These are phyloP conservation scores for Bursaphelenchus mucronatus DNA, from an alignment of 1,140 invertebrate genomes.

Conservation along the genomic window DNA sequence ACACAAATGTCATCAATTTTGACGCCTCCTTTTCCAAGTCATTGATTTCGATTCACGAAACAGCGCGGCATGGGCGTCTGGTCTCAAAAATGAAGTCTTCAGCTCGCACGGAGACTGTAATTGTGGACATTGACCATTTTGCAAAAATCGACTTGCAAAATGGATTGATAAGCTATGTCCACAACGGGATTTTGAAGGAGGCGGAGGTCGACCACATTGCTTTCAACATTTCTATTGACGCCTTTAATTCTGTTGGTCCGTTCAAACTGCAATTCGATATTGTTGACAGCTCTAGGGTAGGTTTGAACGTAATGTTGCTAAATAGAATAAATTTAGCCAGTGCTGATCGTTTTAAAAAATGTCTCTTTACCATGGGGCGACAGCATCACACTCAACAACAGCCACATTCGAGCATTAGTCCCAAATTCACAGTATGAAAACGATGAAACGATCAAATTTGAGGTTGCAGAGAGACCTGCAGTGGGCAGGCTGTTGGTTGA, in stretches of 20 bases:
- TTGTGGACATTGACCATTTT: too few relatives aligned
- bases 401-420: conserved; percentile 4
- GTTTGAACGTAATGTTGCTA: neutral
- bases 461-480: neutral
- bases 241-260: conserved; percentile 13
- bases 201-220: neutral
- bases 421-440: neutral
- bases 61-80: too few relatives aligned
- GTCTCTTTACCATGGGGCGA: conserved; percentile 9
- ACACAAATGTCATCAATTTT: too few relatives aligned
- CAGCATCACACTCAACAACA: neutral
- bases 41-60: too few relatives aligned
- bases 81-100: too few relatives aligned
- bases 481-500: conserved; percentile 10
- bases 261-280: conserved; percentile 18
- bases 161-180: conserved; percentile 26
- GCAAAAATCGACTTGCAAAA: neutral
- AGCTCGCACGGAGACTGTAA: too few relatives aligned
- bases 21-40: too few relatives aligned
- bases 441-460: neutral
- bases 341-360: conserved; percentile 7
- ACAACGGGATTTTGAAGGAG: conserved; percentile 6
- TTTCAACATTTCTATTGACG: conserved; percentile 16
- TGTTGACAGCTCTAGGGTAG: neutral
- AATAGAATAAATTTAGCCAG: conserved; percentile 5